Evolutionary conservation across 2,797 vertebrate genomes (phyloP), one percentile per base, ranked within the genome.

Genomic region (Bovichtus variegatus): DNA sequence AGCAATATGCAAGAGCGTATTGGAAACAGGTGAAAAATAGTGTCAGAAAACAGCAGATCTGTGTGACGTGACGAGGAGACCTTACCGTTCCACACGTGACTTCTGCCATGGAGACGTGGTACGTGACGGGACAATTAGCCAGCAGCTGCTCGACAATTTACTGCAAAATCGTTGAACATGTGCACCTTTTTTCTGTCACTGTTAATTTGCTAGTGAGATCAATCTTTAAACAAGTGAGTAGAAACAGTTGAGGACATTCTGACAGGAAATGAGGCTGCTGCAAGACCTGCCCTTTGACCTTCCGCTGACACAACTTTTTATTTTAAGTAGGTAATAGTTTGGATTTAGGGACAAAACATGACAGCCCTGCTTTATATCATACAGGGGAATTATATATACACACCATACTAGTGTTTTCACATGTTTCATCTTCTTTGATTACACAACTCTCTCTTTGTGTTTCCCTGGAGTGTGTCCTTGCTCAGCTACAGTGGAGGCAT

Each of bases 201-300:
- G 29, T 61, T 41, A 41, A 29, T 44, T 13, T 44, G 18, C 18
- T 61, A n/a, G 10, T 8, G 41, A 31, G 27, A 62, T 34, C 44
- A n/a, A n/a, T n/a, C 29, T 59, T 4, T 16, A 15, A 47, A 59
- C 40, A 46, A 29, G 1, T 9, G 9, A 38, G 0, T 4, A 36
- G n/a, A 55, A n/a, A 12, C 38, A 70, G 31, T 43, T 21, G 18
- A 19, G 21, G 44, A 29, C 44, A 27, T 67, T 25, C 18, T 9
- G 19, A 54, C 4, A 41, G 51, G 23, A 31, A 23, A 12, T 18
- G 13, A 31, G 15, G 54, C 34, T 49, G 43, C 34, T 25, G 23
- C 19, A 41, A 9, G 16, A 69, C 19, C 19, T 55, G 40, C 4
- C 40, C 23, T 74, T 51, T 74, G 44, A 66, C 62, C 74, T 76